Evolutionary conservation across 92 coral and sea anemone species (phyloP).

Genomic region (Plumapathes pennacea): DNA sequence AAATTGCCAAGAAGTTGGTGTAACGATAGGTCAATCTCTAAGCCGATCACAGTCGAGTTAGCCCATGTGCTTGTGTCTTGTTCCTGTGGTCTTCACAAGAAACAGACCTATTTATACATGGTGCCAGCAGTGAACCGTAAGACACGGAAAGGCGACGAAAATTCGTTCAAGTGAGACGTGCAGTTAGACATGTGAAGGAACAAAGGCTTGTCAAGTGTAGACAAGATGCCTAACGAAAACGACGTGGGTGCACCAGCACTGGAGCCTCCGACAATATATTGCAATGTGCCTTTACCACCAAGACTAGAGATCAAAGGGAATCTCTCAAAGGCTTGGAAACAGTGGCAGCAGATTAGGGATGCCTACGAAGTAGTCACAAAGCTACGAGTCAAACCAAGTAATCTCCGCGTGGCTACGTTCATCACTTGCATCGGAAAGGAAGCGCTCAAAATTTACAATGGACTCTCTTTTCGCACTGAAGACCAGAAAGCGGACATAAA

Average conservation of each 20-base stretch:
- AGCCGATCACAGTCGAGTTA: no score
- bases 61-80: no score
- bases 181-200: not conserved
- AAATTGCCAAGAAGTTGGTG: no score
- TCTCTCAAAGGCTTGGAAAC: slow-evolving; percentile 28
- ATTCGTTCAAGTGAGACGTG: no score
- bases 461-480: slow-evolving; percentile 18
- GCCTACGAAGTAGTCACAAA: slow-evolving; percentile 39
- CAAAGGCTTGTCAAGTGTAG: not conserved
- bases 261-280: not conserved
- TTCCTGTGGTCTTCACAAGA: no score
- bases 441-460: slow-evolving; percentile 23
- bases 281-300: slow-evolving; percentile 25
- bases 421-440: slow-evolving; percentile 47
- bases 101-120: no score
- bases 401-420: slow-evolving; percentile 43
- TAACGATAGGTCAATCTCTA: no score
- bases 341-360: slow-evolving; percentile 46
- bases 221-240: not conserved
- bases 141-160: no score
- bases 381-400: slow-evolving; percentile 15
- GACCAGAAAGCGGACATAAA: slow-evolving; percentile 5
- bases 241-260: not conserved
- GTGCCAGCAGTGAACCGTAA: no score
- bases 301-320: slow-evolving; percentile 27